Percentiles rank a stretch among this genome's conserved stretches.
Conservation (phyloP, 92 coral and sea anemone species). For the Phenganax subtilis region DNA sequence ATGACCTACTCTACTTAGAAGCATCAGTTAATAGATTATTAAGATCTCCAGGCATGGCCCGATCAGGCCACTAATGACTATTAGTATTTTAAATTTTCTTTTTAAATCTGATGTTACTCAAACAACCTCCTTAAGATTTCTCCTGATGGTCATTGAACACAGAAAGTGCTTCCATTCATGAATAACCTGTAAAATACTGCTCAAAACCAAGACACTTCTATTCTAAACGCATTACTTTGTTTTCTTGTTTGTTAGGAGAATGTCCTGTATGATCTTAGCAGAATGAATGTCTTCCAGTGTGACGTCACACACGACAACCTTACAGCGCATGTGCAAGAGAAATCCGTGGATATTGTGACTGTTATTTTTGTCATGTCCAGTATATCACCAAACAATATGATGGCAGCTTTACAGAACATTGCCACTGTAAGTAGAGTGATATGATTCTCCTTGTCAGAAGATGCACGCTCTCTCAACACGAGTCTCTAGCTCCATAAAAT, state of each 20-base stretch:
- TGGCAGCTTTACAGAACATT: slow-evolving; percentile 63
- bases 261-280: slow-evolving; percentile 50
- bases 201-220: too few relatives aligned
- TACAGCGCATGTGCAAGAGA: slow-evolving; percentile 52
- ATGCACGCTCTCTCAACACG: too few relatives aligned
- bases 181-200: too few relatives aligned
- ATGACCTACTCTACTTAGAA: too few relatives aligned
- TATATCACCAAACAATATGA: slow-evolving; percentile 83
- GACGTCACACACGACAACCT: slow-evolving; percentile 75
- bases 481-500: too few relatives aligned
- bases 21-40: too few relatives aligned
- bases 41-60: background rate
- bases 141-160: too few relatives aligned
- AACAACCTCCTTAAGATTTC: too few relatives aligned
- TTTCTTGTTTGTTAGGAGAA: slow-evolving; percentile 55
- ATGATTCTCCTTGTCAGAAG: background rate
- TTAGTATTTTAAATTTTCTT: background rate
- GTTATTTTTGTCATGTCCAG: slow-evolving; percentile 93
- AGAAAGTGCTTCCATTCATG: too few relatives aligned
- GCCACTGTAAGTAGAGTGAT: slow-evolving; percentile 48
- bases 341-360: slow-evolving; percentile 79
- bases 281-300: slow-evolving; percentile 76
- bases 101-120: background rate
- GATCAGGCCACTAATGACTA: too few relatives aligned
- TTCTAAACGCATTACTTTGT: background rate